phyloP scores from a whole-genome alignment of 2,113 vertebrate genomes.

The Myotis davidii region DNA sequence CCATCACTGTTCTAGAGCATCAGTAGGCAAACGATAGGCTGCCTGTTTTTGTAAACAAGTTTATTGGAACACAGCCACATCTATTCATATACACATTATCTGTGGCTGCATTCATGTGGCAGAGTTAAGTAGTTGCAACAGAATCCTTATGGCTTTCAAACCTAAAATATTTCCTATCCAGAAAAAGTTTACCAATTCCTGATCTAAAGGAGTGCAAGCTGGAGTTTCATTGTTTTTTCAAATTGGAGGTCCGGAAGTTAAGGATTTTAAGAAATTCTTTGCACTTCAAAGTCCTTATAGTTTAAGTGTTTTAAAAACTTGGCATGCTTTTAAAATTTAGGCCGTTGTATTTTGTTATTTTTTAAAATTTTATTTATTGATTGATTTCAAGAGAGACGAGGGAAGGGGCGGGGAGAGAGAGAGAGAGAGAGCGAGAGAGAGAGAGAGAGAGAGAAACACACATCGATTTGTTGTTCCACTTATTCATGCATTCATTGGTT shows the following conservation, averaged over 20 bases:
- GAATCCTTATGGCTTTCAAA: not conserved
- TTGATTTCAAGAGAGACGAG: not conserved
- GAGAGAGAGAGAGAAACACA: too few species aligned
- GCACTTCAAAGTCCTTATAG: not conserved
- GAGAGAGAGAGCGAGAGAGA: too few species aligned
- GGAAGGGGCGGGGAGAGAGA: not conserved
- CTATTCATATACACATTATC: not conserved
- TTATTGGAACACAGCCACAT: not conserved
- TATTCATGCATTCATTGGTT: not conserved
- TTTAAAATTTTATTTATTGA: not conserved
- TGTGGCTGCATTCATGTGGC: not conserved
- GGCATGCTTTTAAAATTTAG: not conserved
- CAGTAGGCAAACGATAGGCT: not conserved
- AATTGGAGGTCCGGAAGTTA: not conserved
- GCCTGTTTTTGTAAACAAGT: not conserved
- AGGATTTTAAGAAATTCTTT: conserved; percentile 15
- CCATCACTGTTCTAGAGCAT: too few species aligned
- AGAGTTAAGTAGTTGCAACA: not conserved
- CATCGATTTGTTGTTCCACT: too few species aligned
- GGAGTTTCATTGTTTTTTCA: not conserved
- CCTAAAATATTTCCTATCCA: not conserved
- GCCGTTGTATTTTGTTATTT: not conserved
- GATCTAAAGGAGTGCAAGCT: not conserved
- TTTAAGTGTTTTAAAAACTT: not conserved
- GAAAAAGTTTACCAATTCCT: not conserved